These are phyloP conservation scores for Urocynchramus pylzowi DNA, from an alignment of 2,113 vertebrate genomes.

Conservation along the genomic window DNA sequence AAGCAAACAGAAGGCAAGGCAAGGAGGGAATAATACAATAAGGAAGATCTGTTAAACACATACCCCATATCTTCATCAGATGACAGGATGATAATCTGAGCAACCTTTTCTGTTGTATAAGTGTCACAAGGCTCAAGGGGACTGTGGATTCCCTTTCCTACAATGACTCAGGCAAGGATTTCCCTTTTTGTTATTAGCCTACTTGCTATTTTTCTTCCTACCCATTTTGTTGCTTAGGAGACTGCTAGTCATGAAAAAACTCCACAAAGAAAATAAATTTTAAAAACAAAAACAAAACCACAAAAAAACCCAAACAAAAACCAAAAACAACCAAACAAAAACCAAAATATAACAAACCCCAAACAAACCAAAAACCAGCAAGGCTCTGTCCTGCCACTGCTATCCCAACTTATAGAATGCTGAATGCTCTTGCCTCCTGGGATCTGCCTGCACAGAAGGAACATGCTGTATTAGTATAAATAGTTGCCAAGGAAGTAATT, in stretches of 20 bases:
- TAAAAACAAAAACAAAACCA: neutral
- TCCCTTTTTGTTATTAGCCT: constrained; percentile 37
- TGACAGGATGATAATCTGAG: neutral
- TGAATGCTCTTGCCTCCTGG: neutral
- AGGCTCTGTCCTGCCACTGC: neutral
- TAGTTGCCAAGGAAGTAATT: neutral
- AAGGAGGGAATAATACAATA: neutral
- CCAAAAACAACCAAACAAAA: neutral
- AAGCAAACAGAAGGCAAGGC: neutral
- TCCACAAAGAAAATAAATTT: neutral
- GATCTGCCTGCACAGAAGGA: neutral
- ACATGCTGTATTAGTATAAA: neutral
- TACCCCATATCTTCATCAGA: neutral
- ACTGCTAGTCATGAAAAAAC: neutral
- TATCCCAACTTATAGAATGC: neutral
- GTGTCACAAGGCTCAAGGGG: neutral
- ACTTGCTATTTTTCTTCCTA: constrained; percentile 30
- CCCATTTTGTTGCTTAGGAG: constrained; percentile 24
- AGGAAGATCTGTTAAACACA: neutral
- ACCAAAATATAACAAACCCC: neutral
- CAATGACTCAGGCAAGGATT: constrained; percentile 34
- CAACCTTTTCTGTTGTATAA: neutral
- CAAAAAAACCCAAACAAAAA: neutral
- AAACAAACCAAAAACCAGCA: neutral
- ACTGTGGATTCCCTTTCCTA: constrained; percentile 9